Evolutionary conservation across 2,113 vertebrate genomes (phyloP).

Genomic region (Dromaius novaehollandiae): DNA sequence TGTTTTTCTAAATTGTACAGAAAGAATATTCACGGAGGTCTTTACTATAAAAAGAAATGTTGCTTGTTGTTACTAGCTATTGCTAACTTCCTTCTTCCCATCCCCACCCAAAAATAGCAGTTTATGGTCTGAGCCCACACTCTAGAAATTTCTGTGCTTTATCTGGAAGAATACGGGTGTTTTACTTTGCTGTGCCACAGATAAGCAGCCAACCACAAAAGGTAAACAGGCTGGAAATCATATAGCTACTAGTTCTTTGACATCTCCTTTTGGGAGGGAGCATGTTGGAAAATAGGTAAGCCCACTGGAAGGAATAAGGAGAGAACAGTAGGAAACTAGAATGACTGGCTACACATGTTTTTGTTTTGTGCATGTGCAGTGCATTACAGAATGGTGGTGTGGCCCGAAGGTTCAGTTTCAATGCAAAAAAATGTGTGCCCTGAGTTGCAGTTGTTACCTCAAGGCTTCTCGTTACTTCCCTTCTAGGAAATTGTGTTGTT

Average conservation of each 20-base stretch:
- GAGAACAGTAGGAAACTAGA: not conserved
- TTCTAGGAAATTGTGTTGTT: not conserved
- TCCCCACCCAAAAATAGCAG: not conserved
- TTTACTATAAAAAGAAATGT: not conserved
- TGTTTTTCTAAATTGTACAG: not conserved
- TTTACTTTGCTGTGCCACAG: constrained; percentile 1
- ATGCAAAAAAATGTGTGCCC: not conserved
- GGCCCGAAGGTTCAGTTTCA: not conserved
- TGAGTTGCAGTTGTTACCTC: not conserved
- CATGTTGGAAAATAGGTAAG: not conserved
- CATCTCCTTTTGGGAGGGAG: not conserved
- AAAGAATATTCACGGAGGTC: not conserved
- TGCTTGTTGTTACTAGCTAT: not conserved
- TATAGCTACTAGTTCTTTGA: not conserved
- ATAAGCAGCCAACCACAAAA: not conserved
- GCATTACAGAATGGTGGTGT: not conserved
- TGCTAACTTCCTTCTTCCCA: not conserved
- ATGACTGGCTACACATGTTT: accelerated
- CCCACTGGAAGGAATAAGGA: not conserved
- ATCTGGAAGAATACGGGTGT: not conserved
- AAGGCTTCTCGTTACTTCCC: not conserved
- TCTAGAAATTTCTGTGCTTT: not conserved
- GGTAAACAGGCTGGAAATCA: not conserved
- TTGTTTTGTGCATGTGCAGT: not conserved
- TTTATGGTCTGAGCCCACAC: not conserved